These are phyloP conservation scores for Catharus ustulatus DNA, from an alignment of 2,797 vertebrate genomes.

Conservation along the genomic window DNA sequence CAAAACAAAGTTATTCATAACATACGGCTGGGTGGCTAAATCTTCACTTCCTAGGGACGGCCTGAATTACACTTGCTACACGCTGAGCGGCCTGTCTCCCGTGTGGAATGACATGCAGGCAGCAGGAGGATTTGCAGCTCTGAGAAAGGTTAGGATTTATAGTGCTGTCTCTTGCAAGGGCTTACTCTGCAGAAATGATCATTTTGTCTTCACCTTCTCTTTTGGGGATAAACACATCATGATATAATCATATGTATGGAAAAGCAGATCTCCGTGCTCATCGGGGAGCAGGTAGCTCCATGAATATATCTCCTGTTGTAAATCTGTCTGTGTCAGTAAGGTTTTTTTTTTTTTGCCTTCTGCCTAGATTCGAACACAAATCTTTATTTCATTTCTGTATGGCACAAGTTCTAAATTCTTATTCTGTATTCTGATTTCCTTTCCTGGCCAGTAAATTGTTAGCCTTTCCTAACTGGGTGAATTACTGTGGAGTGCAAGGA, in stretches of 20 bases:
- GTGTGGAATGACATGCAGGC: conserved; percentile 58
- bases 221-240: conserved; percentile 22
- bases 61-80: conserved; percentile 63
- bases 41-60: conserved; percentile 58
- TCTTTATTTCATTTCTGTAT: conserved; percentile 2
- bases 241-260: conserved; percentile 28
- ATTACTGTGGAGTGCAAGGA: not conserved
- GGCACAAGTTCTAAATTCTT: not conserved
- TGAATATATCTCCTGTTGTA: conserved; percentile 4
- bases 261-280: not conserved
- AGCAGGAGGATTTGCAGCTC: conserved; percentile 61
- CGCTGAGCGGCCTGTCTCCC: conserved; percentile 57
- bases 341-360: not conserved
- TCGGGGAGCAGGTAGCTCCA: not conserved
- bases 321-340: not conserved
- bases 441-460: not conserved
- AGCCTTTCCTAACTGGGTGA: not conserved
- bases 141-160: conserved; percentile 51
- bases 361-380: not conserved
- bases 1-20: conserved; percentile 70
- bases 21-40: conserved; percentile 48
- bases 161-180: conserved; percentile 25
- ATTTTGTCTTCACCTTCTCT: conserved; percentile 43
- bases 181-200: conserved; percentile 49
- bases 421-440: not conserved